Evolutionary conservation across 2,113 vertebrate genomes (phyloP).

Genomic region (Condylura cristata): DNA sequence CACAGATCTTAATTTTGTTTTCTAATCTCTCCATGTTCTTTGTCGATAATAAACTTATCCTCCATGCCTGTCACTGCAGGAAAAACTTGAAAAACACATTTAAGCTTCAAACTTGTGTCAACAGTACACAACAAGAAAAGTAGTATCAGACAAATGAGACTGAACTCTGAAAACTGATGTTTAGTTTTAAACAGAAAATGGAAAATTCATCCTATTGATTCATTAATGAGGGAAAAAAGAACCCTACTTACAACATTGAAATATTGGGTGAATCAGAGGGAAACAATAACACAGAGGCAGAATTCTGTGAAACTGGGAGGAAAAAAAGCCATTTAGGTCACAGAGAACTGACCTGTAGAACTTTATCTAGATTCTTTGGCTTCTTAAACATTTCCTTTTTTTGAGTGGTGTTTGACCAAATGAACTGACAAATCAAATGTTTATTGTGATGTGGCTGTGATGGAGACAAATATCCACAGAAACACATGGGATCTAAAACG

Average conservation of each 20-base stretch:
- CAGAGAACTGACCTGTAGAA: not conserved
- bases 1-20: not conserved
- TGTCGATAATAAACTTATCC: not conserved
- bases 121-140: not conserved
- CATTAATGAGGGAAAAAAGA: not conserved
- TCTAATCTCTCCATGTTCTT: not conserved
- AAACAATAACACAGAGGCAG: not conserved
- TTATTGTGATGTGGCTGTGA: not conserved
- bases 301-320: not conserved
- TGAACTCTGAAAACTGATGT: not conserved
- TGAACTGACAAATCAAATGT: constrained; percentile 51
- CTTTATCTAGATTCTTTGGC: not conserved
- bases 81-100: not conserved
- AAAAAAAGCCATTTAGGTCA: not conserved
- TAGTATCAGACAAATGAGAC: not conserved
- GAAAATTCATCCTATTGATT: not conserved
- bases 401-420: constrained; percentile 31
- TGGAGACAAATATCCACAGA: constrained; percentile 43
- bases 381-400: not conserved
- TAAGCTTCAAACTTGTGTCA: not conserved
- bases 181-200: not conserved
- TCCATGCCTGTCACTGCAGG: not conserved
- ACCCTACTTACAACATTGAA: not conserved
- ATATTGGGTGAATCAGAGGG: too few relatives aligned
- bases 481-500: not conserved